A percentile compares a stretch with the other conserved stretches of the same genome.
These are phyloP conservation scores for Cephus pygmeus DNA, from an alignment of 2,888 invertebrate species.

Conservation along the genomic window DNA sequence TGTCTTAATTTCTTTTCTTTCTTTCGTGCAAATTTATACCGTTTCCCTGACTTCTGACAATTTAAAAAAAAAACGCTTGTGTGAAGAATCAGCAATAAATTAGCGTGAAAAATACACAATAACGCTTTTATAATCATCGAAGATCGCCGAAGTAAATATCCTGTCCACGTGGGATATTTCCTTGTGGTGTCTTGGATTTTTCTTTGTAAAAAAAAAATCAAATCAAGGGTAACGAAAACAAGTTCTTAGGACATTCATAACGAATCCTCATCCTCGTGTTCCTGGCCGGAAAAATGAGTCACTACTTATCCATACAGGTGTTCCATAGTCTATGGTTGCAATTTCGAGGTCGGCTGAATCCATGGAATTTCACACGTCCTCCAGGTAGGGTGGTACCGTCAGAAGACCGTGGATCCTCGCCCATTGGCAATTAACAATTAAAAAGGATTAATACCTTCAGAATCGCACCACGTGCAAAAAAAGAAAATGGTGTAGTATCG, in stretches of 20 bases:
- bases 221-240: background rate
- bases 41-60: background rate
- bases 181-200: background rate
- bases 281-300: background rate
- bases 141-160: background rate
- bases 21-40: background rate
- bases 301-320: background rate
- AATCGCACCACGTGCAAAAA: background rate
- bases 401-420: background rate
- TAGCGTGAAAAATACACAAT: background rate
- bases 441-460: background rate
- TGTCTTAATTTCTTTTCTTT: background rate
- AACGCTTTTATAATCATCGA: background rate
- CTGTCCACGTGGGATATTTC: background rate
- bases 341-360: background rate
- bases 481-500: background rate
- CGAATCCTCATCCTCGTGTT: background rate
- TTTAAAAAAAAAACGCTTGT: background rate
- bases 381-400: background rate
- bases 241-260: background rate
- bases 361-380: background rate
- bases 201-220: background rate
- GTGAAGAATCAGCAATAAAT: background rate
- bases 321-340: background rate
- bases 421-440: background rate